Percentiles rank a stretch among this genome's conserved stretches.
phyloP scores from a whole-genome alignment of 2,888 invertebrate species.

The Villa cingulata region DNA sequence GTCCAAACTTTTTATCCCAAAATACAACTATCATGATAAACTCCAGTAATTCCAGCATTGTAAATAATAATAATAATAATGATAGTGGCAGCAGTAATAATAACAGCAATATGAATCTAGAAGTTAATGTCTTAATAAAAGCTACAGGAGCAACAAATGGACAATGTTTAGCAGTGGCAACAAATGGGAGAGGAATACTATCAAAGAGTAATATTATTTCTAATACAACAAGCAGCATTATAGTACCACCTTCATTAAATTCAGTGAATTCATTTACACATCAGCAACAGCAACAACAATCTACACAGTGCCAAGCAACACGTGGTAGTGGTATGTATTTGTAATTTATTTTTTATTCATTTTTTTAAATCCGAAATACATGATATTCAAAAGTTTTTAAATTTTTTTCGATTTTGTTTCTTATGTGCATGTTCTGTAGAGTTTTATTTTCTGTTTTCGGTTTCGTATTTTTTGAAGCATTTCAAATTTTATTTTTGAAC shows the following conservation, averaged over 20 bases:
- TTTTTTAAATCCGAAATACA: too few relatives aligned
- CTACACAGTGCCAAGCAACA: slow-evolving; percentile 5
- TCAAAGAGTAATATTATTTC: not conserved
- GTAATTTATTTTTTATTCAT: not conserved
- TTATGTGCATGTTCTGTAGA: too few relatives aligned
- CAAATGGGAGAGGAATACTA: too few relatives aligned
- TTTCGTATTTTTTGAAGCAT: too few relatives aligned
- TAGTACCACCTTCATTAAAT: not conserved
- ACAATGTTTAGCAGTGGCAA: too few relatives aligned
- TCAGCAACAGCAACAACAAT: not conserved
- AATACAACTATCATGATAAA: not conserved
- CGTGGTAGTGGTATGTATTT: slow-evolving; percentile 8
- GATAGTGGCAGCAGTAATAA: not conserved
- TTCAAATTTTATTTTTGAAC: too few relatives aligned
- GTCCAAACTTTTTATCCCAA: not conserved
- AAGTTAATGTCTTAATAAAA: not conserved
- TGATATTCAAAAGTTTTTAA: too few relatives aligned
- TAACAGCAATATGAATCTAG: too few relatives aligned
- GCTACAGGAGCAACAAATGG: not conserved
- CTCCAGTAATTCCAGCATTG: not conserved
- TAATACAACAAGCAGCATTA: not conserved
- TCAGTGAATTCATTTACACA: slow-evolving; percentile 1
- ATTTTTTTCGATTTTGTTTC: too few relatives aligned
- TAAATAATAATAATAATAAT: too few relatives aligned
- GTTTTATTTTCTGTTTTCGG: too few relatives aligned